Evolutionary conservation across 92 coral and sea anemone genomes (phyloP).

Genomic region (Heteractis magnifica): DNA sequence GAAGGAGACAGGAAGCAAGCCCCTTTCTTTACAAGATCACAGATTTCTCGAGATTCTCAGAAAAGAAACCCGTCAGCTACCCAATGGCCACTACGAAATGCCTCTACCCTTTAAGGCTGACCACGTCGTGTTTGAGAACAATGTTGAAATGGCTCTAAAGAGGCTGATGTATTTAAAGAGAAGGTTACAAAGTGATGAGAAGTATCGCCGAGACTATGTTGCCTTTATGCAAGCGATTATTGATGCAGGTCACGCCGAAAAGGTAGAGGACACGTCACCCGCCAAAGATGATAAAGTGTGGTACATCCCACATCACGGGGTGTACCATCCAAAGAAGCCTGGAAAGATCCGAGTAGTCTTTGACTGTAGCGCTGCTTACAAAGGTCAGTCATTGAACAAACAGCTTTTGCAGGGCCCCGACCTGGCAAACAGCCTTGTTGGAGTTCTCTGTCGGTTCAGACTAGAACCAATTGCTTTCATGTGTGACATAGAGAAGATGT

Average conservation of each 20-base stretch:
- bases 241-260: background rate
- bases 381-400: constrained; percentile 11
- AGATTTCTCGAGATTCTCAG: constrained; percentile 20
- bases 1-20: background rate
- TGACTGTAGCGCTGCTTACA: background rate
- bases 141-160: constrained; percentile 33
- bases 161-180: constrained; percentile 41
- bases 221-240: background rate
- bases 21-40: constrained; percentile 35
- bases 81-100: constrained; percentile 29
- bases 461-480: background rate
- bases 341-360: constrained; percentile 10
- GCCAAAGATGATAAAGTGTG: background rate
- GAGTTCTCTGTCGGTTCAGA: constrained; percentile 2
- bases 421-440: constrained; percentile 1
- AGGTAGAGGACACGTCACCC: background rate
- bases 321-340: too few species aligned
- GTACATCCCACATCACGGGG: constrained; percentile 8
- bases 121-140: background rate
- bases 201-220: constrained; percentile 33
- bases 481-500: too few species aligned
- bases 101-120: constrained; percentile 22
- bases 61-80: constrained; percentile 29
- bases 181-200: constrained; percentile 22
- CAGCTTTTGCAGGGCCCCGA: constrained; percentile 13